These are phyloP conservation scores for Myotis brandtii DNA, from an alignment of 2,113 vertebrate species.

Conservation along the genomic window DNA sequence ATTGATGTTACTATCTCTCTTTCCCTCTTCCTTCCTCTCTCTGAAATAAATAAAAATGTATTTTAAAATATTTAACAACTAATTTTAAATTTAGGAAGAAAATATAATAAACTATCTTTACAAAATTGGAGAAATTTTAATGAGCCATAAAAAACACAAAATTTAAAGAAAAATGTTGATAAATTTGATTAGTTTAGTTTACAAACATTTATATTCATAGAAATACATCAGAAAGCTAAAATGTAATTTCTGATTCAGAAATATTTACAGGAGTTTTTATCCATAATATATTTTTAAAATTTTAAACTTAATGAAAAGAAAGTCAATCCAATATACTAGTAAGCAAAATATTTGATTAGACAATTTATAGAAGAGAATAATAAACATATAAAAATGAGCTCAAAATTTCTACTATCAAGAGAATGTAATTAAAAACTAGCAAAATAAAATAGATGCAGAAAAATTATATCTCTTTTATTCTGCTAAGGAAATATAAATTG, in stretches of 20 bases:
- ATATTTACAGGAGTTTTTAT: background rate
- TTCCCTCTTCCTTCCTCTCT: too few relatives aligned
- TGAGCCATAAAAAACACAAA: background rate
- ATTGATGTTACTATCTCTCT: too few relatives aligned
- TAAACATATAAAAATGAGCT: background rate
- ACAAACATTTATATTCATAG: background rate
- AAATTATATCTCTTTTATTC: background rate
- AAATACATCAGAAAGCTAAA: background rate
- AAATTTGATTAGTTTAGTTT: background rate
- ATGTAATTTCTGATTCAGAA: background rate
- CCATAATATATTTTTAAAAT: background rate
- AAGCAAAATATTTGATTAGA: background rate
- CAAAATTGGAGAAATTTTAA: background rate
- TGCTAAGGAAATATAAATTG: background rate
- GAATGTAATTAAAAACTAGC: background rate
- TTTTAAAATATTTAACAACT: background rate
- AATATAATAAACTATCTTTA: background rate
- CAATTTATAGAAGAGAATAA: background rate
- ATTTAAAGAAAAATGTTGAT: background rate
- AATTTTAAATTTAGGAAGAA: background rate
- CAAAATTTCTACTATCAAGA: background rate
- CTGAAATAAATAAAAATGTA: background rate
- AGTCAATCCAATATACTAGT: background rate
- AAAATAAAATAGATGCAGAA: background rate
- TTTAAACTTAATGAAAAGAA: background rate